phyloP scores from a whole-genome alignment of 2,797 vertebrate species.

The Pristis pectinata region DNA sequence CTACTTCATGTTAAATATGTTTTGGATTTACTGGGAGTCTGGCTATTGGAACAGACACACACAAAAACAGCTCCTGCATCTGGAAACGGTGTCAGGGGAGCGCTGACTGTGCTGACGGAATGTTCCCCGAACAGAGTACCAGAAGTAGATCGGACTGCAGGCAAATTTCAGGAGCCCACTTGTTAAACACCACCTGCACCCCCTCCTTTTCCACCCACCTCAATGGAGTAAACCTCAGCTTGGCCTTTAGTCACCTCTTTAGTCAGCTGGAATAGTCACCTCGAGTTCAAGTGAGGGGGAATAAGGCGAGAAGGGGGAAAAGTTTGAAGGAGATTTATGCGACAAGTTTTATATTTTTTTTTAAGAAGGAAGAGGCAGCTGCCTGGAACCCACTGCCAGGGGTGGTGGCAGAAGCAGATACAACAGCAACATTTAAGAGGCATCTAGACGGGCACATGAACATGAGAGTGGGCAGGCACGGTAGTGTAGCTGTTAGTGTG shows the following conservation, averaged over 20 bases:
- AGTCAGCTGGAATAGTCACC: too few species aligned
- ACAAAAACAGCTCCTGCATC: not conserved
- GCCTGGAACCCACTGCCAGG: too few species aligned
- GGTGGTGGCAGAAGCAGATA: too few species aligned
- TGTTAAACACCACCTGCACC: not conserved
- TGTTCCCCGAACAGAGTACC: not conserved
- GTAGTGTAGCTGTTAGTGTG: too few species aligned
- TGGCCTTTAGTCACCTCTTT: too few species aligned
- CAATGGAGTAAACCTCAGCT: not conserved
- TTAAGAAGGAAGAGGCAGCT: too few species aligned
- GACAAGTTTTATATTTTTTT: too few species aligned
- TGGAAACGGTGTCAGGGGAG: not conserved
- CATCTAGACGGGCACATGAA: too few species aligned
- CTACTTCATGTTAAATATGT: slow-evolving; percentile 41
- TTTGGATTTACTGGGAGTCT: slow-evolving; percentile 39
- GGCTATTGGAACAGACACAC: slow-evolving; percentile 31
- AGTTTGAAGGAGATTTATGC: too few species aligned
- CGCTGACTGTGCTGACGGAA: not conserved
- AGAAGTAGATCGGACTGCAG: not conserved
- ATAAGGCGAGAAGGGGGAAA: too few species aligned
- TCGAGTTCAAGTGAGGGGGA: not conserved
- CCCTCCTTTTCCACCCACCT: not conserved
- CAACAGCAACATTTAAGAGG: too few species aligned
- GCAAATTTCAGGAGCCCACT: not conserved
- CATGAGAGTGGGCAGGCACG: too few species aligned